Base-by-base conservation (phyloP, 2,797 vertebrate genomes). In the Rallus crepitans region DNA sequence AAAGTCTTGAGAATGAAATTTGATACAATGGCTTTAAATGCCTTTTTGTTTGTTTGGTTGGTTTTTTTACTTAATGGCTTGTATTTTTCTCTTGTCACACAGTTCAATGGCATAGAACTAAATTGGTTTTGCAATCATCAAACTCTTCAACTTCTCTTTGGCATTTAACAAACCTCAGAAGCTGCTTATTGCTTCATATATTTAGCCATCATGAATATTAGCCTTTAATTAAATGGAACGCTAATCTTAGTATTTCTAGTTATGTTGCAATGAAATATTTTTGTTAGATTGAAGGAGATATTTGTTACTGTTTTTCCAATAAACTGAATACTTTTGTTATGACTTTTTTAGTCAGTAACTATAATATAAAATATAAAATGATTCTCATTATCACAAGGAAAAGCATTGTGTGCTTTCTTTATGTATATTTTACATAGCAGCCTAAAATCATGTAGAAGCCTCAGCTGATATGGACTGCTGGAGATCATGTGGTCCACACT, bases 101-200 rank as follows among this genome's bases (percentile, higher is more conserved):
- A 94, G 81, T 93, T 95, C 89, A 89, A 37, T 71, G 60, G 20
- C 83, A 85, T 33, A 94, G 90, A 83, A 93, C 80, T 89, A 95
- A 94, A 93, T 93, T 92, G 91, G 45, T 94, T 96, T 91, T 93
- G 82, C 82, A 94, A 84, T 97, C 96, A 98, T 91, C 87, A 96
- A 96, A 96, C 37, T 89, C 73, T 89, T 97, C 88, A 93, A 61
- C 81, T 96, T 93, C 91, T 93, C 88, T 97, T 87, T 91, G 88
- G 84, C 93, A 97, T 97, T 97, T 94, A 97, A 86, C 9, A 9
- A 94, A 94, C 93, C 94, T 87, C 86, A 87, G 82, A 93, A 97
- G 47, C 83, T 97, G 95, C 93, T 97, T 95, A 94, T 94, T 95
- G 72, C 73, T 94, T 95, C 85, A 71, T 95, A 93, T 97, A 93